Percentiles rank a stretch among this genome's conserved stretches.
phyloP scores from a whole-genome alignment of 2,888 invertebrate species.

The Lottia scabra region DNA sequence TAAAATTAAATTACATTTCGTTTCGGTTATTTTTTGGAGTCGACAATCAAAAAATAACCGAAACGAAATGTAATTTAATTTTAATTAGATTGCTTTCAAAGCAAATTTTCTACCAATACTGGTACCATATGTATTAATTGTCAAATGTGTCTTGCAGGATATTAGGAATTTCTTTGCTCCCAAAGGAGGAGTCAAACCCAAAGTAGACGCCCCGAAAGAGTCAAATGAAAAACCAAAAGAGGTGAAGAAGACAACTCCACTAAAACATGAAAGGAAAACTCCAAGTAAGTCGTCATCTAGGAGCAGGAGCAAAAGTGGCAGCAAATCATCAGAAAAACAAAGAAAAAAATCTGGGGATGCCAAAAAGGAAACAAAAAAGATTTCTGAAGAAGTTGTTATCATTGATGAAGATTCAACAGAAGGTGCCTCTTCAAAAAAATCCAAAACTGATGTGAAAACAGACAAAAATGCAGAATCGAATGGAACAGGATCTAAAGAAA shows the following conservation, averaged over 20 bases:
- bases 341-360: conserved; percentile 1
- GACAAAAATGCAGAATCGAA: no score
- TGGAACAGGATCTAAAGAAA: no score
- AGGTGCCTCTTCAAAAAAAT: no score
- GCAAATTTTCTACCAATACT: no score
- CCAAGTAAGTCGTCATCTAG: background rate
- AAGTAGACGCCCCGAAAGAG: background rate
- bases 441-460: no score
- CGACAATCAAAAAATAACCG: no score
- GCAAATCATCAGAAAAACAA: conserved; percentile 5
- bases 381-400: background rate
- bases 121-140: no score
- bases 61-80: no score
- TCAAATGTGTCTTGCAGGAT: background rate
- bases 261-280: conserved; percentile 10
- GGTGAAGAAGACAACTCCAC: background rate
- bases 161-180: conserved; percentile 16
- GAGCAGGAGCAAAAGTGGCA: background rate
- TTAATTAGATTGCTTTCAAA: no score
- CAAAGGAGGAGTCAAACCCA: conserved; percentile 3
- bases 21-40: no score
- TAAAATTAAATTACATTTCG: no score
- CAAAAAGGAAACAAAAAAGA: conserved; percentile 15
- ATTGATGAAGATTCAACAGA: background rate
- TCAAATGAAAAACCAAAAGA: background rate